Conservation (phyloP, 23 tunicate genomes). For the Trididemnum miniatum region DNA sequence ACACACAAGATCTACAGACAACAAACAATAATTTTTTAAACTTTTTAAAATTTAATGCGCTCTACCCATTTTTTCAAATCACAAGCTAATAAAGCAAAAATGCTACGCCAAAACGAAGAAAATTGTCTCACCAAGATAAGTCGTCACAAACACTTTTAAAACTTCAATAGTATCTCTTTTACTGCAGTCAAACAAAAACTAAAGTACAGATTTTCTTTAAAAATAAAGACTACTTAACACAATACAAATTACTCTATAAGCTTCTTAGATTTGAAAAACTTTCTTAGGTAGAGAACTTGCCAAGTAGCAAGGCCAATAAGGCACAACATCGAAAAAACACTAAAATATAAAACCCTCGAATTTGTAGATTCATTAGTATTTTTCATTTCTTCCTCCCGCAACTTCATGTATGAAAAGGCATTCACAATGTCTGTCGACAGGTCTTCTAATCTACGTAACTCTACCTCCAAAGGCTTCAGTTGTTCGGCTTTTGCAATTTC, state of each 20-base stretch:
- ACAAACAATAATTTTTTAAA: no score
- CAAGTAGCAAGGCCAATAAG: slow-evolving; percentile 97
- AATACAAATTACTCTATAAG: slow-evolving; percentile 77
- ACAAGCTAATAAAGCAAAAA: no score
- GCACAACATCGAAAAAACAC: slow-evolving; percentile 97
- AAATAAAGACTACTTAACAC: no score
- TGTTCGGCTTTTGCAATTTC: slow-evolving; percentile 89
- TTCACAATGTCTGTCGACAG: slow-evolving; percentile 80
- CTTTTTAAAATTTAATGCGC: no score
- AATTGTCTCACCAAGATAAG: no score
- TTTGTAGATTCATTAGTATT: slow-evolving; percentile 99
- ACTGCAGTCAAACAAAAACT: no score
- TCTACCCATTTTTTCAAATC: no score
- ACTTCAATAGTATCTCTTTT: no score
- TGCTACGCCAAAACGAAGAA: no score
- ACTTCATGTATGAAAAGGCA: slow-evolving; percentile 94
- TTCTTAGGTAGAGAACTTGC: slow-evolving; percentile 96
- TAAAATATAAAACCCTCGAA: slow-evolving; percentile 90
- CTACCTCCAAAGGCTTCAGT: slow-evolving; percentile 90
- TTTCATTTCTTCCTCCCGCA: slow-evolving; percentile 94
- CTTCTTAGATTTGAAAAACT: slow-evolving; percentile 98
- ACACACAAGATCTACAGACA: no score
- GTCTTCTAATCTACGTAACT: slow-evolving; percentile 86
- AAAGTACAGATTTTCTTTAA: no score
- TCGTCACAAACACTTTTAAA: no score